Evolutionary conservation across 1,140 invertebrate genomes (phyloP), one percentile per base, ranked within the genome.

Genomic region (Tenebrio molitor): DNA sequence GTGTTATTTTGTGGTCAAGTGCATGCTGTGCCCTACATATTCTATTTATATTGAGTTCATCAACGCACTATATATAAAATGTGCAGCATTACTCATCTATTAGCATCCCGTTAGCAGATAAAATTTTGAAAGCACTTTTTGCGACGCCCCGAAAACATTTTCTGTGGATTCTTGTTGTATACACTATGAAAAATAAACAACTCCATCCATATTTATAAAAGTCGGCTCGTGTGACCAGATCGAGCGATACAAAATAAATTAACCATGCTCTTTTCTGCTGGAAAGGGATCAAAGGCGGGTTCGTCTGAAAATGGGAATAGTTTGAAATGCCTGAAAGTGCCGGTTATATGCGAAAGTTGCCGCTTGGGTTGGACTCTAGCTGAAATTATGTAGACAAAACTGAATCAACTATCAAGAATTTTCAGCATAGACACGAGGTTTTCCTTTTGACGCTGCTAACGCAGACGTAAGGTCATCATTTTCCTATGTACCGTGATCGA

Each of bases 1-100:
- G 53, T 23, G 53, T 23, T 62, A 62, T 62, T 62, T 62, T 62
- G 53, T 62, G 53, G 53, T 62, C 53, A 62, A 39, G 36, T 39
- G 36, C 36, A 39, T 39, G 36, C 36, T 39, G 36, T 12, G 36
- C 36, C 36, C 36, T 39, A 39, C 12, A 39, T 39, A 39, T 39
- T 39, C 36, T 39, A 39, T 39, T 39, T 39, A 39, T 39, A 39
- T 39, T 39, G 36, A 39, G 36, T 39, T 39, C 36, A 39, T 39
- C 36, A 39, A 39, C 36, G 36, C 36, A 39, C 36, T 39, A 39
- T 39, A 39, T 39, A 39, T 39, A 39, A 39, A 39, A 12, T 39
- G 12, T 39, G 5, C 36, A 12, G 36, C 12, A 39, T 39, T 39
- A 12, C 36, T 39, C 36, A 39, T 10, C 29, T 5, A 33, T 33